phyloP scores from a whole-genome alignment of 2,113 vertebrate species.

The Polypterus bichir region DNA sequence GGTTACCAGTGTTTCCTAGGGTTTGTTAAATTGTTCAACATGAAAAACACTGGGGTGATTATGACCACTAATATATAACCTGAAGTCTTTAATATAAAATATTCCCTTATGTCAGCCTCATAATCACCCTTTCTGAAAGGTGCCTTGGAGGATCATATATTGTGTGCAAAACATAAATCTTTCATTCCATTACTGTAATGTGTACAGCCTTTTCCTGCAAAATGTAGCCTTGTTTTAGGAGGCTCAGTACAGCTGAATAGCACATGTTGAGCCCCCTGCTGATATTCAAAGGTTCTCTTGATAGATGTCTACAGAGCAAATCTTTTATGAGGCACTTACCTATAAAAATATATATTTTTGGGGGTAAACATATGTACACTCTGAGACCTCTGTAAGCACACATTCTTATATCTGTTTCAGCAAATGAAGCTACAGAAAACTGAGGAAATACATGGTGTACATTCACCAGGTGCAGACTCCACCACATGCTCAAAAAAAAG shows the following conservation, averaged over 20 bases:
- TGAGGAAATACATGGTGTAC: too few relatives aligned
- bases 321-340: conserved; percentile 47
- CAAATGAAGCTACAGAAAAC: too few relatives aligned
- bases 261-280: conserved; percentile 56
- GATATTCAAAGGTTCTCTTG: conserved; percentile 46
- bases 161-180: conserved; percentile 65
- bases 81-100: conserved; percentile 58
- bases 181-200: conserved; percentile 43
- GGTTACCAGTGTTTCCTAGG: conserved; percentile 12
- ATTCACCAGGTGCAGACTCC: too few relatives aligned
- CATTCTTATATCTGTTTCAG: too few relatives aligned
- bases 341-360: conserved; percentile 48
- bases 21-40: conserved; percentile 36
- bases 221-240: conserved; percentile 28
- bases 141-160: conserved; percentile 43
- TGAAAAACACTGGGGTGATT: conserved; percentile 52
- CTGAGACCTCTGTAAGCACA: too few relatives aligned
- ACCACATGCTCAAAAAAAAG: too few relatives aligned
- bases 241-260: conserved; percentile 57
- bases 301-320: conserved; percentile 57
- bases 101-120: conserved; percentile 50
- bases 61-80: conserved; percentile 46
- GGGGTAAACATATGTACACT: conserved; percentile 19
- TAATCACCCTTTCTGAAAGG: conserved; percentile 60
- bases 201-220: conserved; percentile 41